phyloP scores from a whole-genome alignment of 2,797 vertebrate species.

The Synanceia verrucosa region DNA sequence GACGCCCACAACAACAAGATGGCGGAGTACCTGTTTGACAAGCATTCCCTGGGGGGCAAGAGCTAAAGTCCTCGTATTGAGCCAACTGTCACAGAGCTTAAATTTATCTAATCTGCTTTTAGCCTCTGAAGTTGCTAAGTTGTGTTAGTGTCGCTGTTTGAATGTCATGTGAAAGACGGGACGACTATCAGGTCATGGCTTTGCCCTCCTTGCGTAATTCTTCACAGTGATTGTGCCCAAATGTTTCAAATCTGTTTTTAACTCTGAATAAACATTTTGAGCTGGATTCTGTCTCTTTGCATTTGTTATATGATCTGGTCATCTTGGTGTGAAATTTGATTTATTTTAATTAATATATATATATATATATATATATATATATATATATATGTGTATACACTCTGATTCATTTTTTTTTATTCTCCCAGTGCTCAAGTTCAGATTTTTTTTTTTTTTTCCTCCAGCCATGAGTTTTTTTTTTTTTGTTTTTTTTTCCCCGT shows the following conservation, averaged over 20 bases:
- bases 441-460: no score
- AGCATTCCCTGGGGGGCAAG: constrained; percentile 78
- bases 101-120: constrained; percentile 4
- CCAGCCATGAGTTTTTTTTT: no score
- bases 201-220: neutral
- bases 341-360: no score
- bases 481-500: no score
- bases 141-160: neutral
- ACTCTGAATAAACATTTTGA: constrained; percentile 72
- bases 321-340: neutral
- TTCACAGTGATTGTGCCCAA: neutral
- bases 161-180: neutral
- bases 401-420: no score
- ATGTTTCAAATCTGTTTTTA: constrained; percentile 12
- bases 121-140: neutral
- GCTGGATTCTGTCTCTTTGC: constrained; percentile 40
- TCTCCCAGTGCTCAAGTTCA: no score
- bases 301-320: neutral
- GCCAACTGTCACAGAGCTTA: neutral
- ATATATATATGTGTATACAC: no score
- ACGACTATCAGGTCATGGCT: neutral
- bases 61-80: constrained; percentile 39
- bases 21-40: constrained; percentile 95
- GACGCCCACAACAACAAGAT: constrained; percentile 86
- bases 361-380: no score